Evolutionary conservation across 2,888 invertebrate genomes (phyloP).

Genomic region (Apamea sordens): DNA sequence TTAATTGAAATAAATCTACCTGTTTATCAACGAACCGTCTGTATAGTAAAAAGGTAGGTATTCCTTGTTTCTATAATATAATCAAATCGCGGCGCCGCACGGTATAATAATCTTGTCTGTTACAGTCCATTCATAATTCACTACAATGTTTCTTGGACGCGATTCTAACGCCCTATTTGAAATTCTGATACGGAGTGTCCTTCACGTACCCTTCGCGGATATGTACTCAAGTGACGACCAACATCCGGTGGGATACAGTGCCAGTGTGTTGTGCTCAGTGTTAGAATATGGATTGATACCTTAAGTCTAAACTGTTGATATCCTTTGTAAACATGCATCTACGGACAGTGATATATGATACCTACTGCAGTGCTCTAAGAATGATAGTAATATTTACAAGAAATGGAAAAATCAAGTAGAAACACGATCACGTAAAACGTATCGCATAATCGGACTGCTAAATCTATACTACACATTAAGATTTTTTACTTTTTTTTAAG

Average conservation of each 20-base stretch:
- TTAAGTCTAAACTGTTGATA: conserved; percentile 40
- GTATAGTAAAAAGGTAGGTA: conserved; percentile 5
- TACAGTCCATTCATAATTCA: conserved; percentile 51
- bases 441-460: background rate
- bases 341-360: background rate
- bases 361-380: background rate
- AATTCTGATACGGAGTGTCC: conserved; percentile 83
- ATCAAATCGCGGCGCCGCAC: conserved; percentile 20
- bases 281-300: conserved; percentile 38
- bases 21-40: conserved; percentile 4
- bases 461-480: background rate
- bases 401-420: background rate
- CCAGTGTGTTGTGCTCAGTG: conserved; percentile 47
- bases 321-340: conserved; percentile 24
- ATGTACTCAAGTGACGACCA: conserved; percentile 72
- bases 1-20: conserved; percentile 14
- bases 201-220: conserved; percentile 81
- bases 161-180: conserved; percentile 68
- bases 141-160: conserved; percentile 33
- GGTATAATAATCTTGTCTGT: conserved; percentile 34
- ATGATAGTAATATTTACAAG: background rate
- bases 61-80: conserved; percentile 18
- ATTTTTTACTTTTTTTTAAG: too few relatives aligned
- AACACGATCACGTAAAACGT: background rate
- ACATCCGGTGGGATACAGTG: conserved; percentile 79